phyloP scores from a whole-genome alignment of 35 echinoderm and acorn worm genomes.

The Lytechinus variegatus region DNA sequence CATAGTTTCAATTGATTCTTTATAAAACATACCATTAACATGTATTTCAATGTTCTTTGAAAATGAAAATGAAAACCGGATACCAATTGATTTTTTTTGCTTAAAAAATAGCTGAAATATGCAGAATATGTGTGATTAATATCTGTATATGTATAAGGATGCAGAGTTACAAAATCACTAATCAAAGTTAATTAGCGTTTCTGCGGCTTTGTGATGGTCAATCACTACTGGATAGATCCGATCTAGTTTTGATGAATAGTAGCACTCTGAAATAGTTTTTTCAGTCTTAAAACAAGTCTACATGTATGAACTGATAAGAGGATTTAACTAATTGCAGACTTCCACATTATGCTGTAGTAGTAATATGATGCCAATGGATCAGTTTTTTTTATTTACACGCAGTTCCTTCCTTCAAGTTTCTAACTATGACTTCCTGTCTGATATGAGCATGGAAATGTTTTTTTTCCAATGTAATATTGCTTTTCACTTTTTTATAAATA shows the following conservation, averaged over 20 bases:
- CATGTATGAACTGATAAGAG: not conserved
- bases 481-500: not conserved
- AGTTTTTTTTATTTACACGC: not conserved
- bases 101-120: too few relatives aligned
- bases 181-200: not conserved
- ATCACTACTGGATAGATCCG: not conserved
- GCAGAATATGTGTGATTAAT: not conserved
- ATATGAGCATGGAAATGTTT: not conserved
- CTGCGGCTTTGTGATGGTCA: not conserved
- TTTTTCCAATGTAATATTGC: not conserved
- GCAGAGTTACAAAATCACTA: not conserved
- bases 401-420: not conserved
- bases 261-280: not conserved
- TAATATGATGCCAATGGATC: not conserved
- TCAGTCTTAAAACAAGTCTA: not conserved
- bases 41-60: not conserved
- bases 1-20: too few relatives aligned
- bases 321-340: not conserved
- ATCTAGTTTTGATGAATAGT: not conserved
- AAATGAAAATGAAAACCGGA: not conserved
- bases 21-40: not conserved
- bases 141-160: not conserved
- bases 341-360: not conserved
- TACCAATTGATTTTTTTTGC: not conserved
- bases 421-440: not conserved